A percentile compares a stretch with the other conserved stretches of the same genome.
These are phyloP conservation scores for Lanistes nyassanus DNA, from an alignment of 1,140 invertebrate genomes.

Conservation along the genomic window DNA sequence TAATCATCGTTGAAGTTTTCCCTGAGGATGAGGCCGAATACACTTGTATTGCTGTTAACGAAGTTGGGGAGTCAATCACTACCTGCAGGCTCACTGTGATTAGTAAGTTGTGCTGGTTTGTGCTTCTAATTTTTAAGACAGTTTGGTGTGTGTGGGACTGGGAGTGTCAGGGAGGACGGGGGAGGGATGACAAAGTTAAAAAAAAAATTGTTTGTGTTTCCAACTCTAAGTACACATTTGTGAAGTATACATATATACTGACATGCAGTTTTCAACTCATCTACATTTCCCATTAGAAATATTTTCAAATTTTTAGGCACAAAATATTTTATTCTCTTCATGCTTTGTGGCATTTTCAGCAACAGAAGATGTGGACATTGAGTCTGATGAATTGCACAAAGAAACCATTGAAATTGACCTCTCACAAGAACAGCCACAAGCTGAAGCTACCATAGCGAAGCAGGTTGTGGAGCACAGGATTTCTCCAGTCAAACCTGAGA, in stretches of 20 bases:
- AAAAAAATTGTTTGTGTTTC: not conserved
- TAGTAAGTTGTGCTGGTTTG: constrained; percentile 46
- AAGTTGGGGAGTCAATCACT: constrained; percentile 82
- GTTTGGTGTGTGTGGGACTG: too few relatives aligned
- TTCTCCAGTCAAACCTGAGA: constrained; percentile 21
- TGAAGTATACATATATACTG: not conserved
- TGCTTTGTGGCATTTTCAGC: constrained; percentile 26
- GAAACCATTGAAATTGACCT: constrained; percentile 59
- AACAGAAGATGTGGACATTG: constrained; percentile 52
- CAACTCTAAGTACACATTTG: not conserved
- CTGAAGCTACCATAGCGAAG: constrained; percentile 26
- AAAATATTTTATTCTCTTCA: too few relatives aligned
- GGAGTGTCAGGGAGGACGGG: too few relatives aligned
- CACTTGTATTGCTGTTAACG: constrained; percentile 87
- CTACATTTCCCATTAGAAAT: not conserved
- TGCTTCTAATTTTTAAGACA: not conserved
- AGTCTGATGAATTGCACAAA: constrained; percentile 53
- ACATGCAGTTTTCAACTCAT: too few relatives aligned
- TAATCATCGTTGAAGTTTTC: constrained; percentile 65
- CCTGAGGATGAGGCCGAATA: constrained; percentile 89
- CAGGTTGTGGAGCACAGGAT: constrained; percentile 24
- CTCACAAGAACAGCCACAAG: constrained; percentile 16
- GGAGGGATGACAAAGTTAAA: not conserved
- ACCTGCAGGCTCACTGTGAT: constrained; percentile 58
- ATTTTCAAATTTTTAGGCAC: too few relatives aligned